phyloP scores from a whole-genome alignment of 2,888 invertebrate species.

The Acleris emargana region DNA sequence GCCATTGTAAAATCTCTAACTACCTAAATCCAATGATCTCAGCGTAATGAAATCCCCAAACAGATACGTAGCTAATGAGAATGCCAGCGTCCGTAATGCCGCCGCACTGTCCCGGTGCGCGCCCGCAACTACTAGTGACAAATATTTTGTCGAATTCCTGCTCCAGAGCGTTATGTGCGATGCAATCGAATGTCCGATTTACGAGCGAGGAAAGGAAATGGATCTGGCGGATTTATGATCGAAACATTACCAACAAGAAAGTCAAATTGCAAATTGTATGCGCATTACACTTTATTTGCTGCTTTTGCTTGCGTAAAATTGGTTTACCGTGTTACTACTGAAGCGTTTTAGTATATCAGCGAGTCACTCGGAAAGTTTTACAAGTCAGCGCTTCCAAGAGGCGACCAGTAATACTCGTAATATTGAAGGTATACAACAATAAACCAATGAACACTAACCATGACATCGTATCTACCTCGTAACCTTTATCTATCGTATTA shows the following conservation, averaged over 20 bases:
- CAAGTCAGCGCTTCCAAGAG: too few relatives aligned
- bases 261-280: neutral
- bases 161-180: constrained; percentile 16
- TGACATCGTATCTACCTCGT: too few relatives aligned
- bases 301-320: too few relatives aligned
- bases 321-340: too few relatives aligned
- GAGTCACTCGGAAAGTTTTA: too few relatives aligned
- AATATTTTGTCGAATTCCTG: constrained; percentile 37
- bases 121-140: constrained; percentile 27
- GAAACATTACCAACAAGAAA: neutral
- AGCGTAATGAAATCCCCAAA: constrained; percentile 18
- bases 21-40: constrained; percentile 10
- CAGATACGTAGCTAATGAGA: constrained; percentile 25
- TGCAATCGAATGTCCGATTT: constrained; percentile 18
- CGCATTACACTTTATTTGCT: too few relatives aligned
- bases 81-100: constrained; percentile 18
- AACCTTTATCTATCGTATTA: too few relatives aligned
- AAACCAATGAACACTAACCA: too few relatives aligned
- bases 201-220: constrained; percentile 15
- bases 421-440: too few relatives aligned
- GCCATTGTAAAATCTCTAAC: neutral
- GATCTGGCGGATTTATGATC: constrained; percentile 4
- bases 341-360: too few relatives aligned
- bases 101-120: neutral
- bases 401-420: too few relatives aligned